Conservation (phyloP, 2,888 invertebrate genomes). For the Macrosiphum euphorbiae region DNA sequence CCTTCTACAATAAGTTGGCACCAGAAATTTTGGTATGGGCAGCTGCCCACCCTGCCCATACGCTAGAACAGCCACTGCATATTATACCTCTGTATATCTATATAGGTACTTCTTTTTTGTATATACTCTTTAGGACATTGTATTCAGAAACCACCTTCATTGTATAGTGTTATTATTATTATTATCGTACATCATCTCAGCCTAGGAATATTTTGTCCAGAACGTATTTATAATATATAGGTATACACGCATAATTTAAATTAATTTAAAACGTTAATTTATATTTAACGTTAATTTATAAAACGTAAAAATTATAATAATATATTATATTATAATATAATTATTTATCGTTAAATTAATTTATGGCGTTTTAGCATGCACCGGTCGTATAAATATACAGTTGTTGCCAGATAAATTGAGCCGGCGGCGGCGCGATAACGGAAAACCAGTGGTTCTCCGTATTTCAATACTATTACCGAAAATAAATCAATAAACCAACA, state of each 20-base stretch:
- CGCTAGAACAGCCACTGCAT: too few species aligned
- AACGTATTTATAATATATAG: background rate
- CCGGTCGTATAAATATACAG: background rate
- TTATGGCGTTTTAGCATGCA: slow-evolving; percentile 30
- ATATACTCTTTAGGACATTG: background rate
- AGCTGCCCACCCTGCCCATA: too few species aligned
- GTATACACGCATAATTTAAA: background rate
- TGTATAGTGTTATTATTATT: background rate
- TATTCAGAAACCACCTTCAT: background rate
- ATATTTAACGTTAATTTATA: too few species aligned
- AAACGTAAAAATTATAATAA: background rate
- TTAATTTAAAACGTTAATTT: too few species aligned
- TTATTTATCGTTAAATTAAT: slow-evolving; percentile 14
- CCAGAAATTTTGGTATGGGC: too few species aligned
- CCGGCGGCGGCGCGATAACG: too few species aligned
- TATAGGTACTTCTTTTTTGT: background rate
- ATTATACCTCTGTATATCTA: background rate
- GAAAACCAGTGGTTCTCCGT: too few species aligned
- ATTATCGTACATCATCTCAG: background rate
- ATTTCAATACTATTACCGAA: too few species aligned
- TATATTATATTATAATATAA: background rate
- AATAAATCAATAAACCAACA: too few species aligned
- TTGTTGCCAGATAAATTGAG: too few species aligned
- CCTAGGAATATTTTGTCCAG: background rate
- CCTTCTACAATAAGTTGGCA: too few species aligned